phyloP scores from a whole-genome alignment of 2,888 invertebrate species.

The Caprella mutica region DNA sequence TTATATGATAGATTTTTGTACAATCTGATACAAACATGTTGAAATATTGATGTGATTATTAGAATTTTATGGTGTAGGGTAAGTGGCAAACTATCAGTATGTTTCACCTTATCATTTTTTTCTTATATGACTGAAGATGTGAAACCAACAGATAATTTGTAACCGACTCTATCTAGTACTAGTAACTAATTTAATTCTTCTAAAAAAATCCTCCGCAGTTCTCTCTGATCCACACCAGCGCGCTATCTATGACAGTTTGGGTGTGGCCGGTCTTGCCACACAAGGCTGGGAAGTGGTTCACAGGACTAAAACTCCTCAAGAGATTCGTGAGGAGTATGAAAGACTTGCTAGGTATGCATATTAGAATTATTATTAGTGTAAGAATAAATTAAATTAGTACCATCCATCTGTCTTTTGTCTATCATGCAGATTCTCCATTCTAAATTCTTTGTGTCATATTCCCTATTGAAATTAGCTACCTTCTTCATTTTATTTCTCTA shows the following conservation, averaged over 20 bases:
- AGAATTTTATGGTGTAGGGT: too few species aligned
- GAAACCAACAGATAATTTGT: too few species aligned
- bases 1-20: too few species aligned
- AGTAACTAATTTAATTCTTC: too few species aligned
- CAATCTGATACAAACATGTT: too few species aligned
- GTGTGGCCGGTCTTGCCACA: conserved; percentile 80
- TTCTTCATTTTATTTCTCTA: too few species aligned
- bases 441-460: not conserved
- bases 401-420: not conserved
- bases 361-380: not conserved
- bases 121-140: too few species aligned
- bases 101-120: too few species aligned
- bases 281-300: conserved; percentile 93
- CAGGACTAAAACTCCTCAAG: conserved; percentile 79
- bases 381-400: not conserved
- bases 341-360: conserved; percentile 46
- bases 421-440: not conserved
- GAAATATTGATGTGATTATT: too few species aligned
- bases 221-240: conserved; percentile 83
- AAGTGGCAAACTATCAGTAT: too few species aligned
- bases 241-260: conserved; percentile 84
- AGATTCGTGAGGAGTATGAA: conserved; percentile 95
- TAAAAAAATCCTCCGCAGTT: conserved; percentile 50
- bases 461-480: too few species aligned
- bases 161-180: too few species aligned